These are phyloP conservation scores for Scaptomyza cyrtandrae DNA, from an alignment of 2,888 invertebrate genomes.

Conservation along the genomic window DNA sequence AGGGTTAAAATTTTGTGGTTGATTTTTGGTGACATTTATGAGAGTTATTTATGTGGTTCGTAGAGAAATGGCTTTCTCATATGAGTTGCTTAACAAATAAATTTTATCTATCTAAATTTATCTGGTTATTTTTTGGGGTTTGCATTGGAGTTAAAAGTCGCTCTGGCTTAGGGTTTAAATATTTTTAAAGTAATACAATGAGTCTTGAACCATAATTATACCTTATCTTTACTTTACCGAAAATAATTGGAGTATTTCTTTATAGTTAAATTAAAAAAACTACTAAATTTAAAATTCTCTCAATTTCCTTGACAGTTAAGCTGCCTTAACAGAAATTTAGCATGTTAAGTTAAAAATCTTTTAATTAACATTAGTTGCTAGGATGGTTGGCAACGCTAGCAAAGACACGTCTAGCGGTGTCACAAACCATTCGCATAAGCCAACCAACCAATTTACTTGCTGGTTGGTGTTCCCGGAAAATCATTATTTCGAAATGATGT, in stretches of 20 bases:
- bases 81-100: background rate
- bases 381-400: constrained; percentile 30
- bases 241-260: too few relatives aligned
- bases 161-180: background rate
- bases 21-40: constrained; percentile 64
- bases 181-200: background rate
- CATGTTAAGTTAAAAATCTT: background rate
- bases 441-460: background rate
- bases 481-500: background rate
- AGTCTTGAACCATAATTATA: background rate
- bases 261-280: too few relatives aligned
- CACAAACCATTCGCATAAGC: background rate
- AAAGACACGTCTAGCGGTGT: constrained; percentile 10
- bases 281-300: background rate
- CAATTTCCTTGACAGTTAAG: background rate
- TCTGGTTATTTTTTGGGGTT: background rate
- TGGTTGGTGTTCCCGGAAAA: background rate
- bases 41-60: constrained; percentile 27
- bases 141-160: too few relatives aligned
- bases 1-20: constrained; percentile 65
- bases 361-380: background rate
- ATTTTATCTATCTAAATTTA: constrained; percentile 4
- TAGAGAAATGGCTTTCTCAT: background rate
- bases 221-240: background rate
- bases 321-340: background rate